A percentile compares a stretch with the other conserved stretches of the same genome.
Conservation (phyloP, 2,113 vertebrate species). For the Salvelinus alpinus region DNA sequence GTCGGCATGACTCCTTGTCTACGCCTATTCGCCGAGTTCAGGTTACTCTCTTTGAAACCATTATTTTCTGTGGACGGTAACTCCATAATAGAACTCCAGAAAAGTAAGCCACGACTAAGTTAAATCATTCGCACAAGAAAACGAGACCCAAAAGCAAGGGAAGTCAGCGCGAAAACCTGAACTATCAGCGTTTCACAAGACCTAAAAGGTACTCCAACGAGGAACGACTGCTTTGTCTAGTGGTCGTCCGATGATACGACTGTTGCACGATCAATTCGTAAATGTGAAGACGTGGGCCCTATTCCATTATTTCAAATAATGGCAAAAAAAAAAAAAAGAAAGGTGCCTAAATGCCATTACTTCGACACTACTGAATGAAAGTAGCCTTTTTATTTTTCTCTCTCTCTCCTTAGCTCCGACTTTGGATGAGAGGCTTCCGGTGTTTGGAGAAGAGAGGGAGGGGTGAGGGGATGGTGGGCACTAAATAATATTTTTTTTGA, state of each 20-base stretch:
- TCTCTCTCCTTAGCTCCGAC: neutral
- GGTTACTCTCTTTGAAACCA: neutral
- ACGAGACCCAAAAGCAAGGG: neutral
- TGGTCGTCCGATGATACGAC: neutral
- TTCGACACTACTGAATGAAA: constrained; percentile 1
- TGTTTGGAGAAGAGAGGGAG: constrained; percentile 5
- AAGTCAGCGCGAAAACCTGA: neutral
- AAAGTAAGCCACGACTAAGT: neutral
- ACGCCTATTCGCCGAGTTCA: neutral
- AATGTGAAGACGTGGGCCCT: no score
- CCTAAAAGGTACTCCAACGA: neutral
- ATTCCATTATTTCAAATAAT: no score
- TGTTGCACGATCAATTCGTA: no score
- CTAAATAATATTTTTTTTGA: neutral
- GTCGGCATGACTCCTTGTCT: neutral
- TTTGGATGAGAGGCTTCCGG: constrained; percentile 22
- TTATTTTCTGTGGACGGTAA: neutral
- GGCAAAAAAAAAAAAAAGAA: no score
- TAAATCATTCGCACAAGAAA: neutral
- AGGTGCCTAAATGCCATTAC: neutral
- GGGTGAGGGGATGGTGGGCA: neutral
- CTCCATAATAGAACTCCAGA: neutral
- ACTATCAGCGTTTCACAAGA: neutral
- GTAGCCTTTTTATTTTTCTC: neutral
- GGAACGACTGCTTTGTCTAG: constrained; percentile 2